phyloP scores from a whole-genome alignment of 2,797 vertebrate species.

The Pipistrellus pygmaeus region DNA sequence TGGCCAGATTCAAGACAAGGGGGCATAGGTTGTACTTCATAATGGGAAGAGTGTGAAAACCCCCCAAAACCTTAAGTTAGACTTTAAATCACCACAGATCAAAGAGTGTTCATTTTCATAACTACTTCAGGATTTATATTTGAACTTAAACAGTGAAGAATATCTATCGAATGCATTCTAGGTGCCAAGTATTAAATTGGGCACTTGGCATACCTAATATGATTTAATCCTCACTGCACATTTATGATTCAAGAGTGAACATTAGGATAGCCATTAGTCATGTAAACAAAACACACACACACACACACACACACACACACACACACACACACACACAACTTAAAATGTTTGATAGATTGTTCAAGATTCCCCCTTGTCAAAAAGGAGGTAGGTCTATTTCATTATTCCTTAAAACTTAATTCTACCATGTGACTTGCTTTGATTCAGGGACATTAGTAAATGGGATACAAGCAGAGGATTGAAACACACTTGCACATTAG shows the following conservation, averaged over 20 bases:
- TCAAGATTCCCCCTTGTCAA: background rate
- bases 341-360: background rate
- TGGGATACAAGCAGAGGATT: background rate
- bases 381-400: background rate
- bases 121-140: background rate
- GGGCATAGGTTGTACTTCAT: background rate
- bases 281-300: background rate
- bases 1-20: background rate
- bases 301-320: too few relatives aligned
- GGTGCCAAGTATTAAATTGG: background rate
- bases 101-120: conserved; percentile 24
- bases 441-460: background rate
- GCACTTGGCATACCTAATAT: background rate
- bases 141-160: background rate
- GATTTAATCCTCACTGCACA: background rate
- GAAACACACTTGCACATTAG: background rate
- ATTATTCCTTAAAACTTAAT: background rate
- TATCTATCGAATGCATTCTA: background rate
- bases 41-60: background rate
- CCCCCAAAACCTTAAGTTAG: background rate
- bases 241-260: background rate
- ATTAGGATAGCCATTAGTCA: background rate
- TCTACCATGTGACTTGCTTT: background rate
- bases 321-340: background rate
- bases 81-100: background rate